phyloP scores from a whole-genome alignment of 2,797 vertebrate species.

The Dromococcyx pavoninus region DNA sequence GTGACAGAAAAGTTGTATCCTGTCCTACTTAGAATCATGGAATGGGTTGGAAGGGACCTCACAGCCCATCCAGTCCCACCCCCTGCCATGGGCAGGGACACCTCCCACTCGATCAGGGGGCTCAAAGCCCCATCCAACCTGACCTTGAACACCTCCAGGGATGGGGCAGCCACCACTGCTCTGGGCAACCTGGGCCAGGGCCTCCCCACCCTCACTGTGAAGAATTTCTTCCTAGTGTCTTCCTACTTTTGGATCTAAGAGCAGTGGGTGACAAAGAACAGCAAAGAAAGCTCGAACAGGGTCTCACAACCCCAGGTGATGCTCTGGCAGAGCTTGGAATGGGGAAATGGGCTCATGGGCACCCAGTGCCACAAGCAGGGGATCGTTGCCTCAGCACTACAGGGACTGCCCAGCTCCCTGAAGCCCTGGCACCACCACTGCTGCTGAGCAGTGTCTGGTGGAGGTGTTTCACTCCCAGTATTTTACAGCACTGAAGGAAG shows the following conservation, averaged over 20 bases:
- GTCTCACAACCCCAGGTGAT: fast-evolving
- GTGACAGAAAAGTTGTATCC: fast-evolving
- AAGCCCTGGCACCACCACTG: background rate
- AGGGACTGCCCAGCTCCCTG: fast-evolving
- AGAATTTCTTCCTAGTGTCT: too few species aligned
- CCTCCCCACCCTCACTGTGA: too few species aligned
- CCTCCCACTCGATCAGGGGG: too few species aligned
- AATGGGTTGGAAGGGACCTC: too few species aligned
- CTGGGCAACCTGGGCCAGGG: too few species aligned
- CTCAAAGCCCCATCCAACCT: too few species aligned
- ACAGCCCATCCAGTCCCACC: too few species aligned
- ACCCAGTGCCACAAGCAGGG: fast-evolving
- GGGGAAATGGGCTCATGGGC: fast-evolving
- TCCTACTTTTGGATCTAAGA: background rate
- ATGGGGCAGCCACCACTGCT: too few species aligned
- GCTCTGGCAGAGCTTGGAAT: fast-evolving
- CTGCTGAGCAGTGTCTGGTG: fast-evolving
- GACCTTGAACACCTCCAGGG: too few species aligned
- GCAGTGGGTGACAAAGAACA: background rate
- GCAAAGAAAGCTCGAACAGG: fast-evolving
- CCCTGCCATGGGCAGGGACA: too few species aligned
- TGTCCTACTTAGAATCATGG: background rate
- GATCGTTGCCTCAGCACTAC: fast-evolving
- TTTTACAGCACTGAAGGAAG: background rate
- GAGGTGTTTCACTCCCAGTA: too few species aligned